Evolutionary conservation across 2,888 invertebrate species (phyloP), one percentile per base, ranked within the genome.

Genomic region (Junonia oenone): DNA sequence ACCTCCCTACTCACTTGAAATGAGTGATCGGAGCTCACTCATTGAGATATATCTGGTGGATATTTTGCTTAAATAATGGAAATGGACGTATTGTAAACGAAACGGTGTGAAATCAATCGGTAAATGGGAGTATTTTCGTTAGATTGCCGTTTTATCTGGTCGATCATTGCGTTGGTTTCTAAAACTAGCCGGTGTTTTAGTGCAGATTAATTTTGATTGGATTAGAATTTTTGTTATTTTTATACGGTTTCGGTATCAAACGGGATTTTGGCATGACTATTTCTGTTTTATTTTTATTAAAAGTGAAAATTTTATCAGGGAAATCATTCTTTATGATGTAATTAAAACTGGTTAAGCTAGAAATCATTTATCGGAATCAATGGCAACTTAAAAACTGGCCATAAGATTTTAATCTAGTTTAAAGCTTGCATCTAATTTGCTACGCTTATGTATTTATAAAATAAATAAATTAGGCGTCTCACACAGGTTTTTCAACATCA

Each of bases 1-100:
- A 76, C 76, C 73, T 73, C 73, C 64, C 72, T 75, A 73, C 73
- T 77, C 73, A 67, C 66, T 65, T 68, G 68, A 69, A 82, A 82
- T 85, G 84, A 84, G 72, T 77, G 81, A 81, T 81, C 58, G 73
- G 49, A 62, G 66, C 67, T 75, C 56, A 38, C 74, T 70, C 68
- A 71, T 63, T 63, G 64, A 69, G 74, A 77, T 80, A 62, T 68
- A 75, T 74, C 73, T 68, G 66, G 66, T 62, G 67, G 63, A 58
- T 54, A 64, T 63, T 61, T 72, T 68, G 59, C 65, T 63, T 58
- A 61, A 61, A 64, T 63, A 63, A 62, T 63, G 63, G 57, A 56
- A 61, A 62, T 56, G 59, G 58, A 62, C 56, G 58, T 53, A 58
- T 59, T 65, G 58, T 55, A 35, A 22, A 48, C 27, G 47, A 49